Conservation (phyloP, 2,888 invertebrate species). For the Tenthredo distinguenda region DNA sequence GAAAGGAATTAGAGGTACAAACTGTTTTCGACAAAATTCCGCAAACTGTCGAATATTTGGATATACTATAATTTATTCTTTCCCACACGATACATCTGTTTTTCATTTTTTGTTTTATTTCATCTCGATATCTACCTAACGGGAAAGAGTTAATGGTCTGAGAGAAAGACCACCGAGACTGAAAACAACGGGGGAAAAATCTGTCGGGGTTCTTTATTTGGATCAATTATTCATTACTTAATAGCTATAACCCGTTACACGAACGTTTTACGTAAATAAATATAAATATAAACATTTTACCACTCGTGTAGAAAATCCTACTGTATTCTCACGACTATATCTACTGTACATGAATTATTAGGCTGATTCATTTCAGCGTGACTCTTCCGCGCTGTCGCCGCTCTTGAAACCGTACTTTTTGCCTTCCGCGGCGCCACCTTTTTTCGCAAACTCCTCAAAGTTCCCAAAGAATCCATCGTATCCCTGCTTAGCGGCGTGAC, state of each 20-base stretch:
- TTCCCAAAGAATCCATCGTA: conserved; percentile 73
- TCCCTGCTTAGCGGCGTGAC: conserved; percentile 78
- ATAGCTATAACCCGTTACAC: conserved; percentile 5
- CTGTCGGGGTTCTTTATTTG: background rate
- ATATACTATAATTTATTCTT: background rate
- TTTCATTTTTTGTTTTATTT: background rate
- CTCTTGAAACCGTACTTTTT: conserved; percentile 64
- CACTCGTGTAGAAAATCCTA: conserved; percentile 17
- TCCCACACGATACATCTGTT: background rate
- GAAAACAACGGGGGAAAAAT: background rate
- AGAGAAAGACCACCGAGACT: background rate
- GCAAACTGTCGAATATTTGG: background rate
- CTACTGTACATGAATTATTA: conserved; percentile 37
- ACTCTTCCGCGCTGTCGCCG: conserved; percentile 29
- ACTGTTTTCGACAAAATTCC: conserved; percentile 16
- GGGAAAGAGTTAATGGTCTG: background rate
- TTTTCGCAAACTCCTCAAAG: conserved; percentile 63
- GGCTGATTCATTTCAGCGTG: conserved; percentile 10
- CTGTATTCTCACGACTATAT: conserved; percentile 7
- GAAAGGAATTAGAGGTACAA: conserved; percentile 5
- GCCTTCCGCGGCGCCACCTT: conserved; percentile 67
- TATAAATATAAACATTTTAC: background rate
- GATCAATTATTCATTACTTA: background rate
- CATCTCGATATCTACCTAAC: background rate
- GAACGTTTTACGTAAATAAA: conserved; percentile 5